Evolutionary conservation across 2,888 invertebrate genomes (phyloP), one percentile per base, ranked within the genome.

Genomic region (Amphimallon solstitiale): DNA sequence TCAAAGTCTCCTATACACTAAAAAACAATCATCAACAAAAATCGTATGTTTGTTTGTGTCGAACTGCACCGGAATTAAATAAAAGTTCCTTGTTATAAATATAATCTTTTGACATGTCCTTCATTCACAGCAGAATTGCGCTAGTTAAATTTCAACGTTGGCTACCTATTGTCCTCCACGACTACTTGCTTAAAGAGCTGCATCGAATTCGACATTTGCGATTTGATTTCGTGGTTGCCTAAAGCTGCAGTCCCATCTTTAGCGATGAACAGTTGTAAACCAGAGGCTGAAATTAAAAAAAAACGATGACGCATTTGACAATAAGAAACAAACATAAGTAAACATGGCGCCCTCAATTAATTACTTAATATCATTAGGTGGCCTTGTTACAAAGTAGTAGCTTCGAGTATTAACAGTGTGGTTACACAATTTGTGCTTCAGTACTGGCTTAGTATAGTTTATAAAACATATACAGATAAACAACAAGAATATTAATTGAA

Each of bases 221-320:
- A 90, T 76, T 93, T 92, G 70, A 90, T 89, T 81, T 92, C 93
- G 76, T 93, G 92, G 75, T 90, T 90, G 72, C 94, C 94, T 73
- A 95, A 85, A 59, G 94, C 92, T 35, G 95, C 93, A 63, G 93
- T 93, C 68, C 95, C 95, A 84, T 95, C 95, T 82, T 93, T 92
- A 65, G 91, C 90, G 73, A 97, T 94, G 82, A 92, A 95, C 78
- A 97, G 85, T 84, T 95, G 94, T 75, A 97, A 88, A 2, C 96
- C 96, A 52, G 94, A 91, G 75, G 92, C 95, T 95, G 82, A 19
- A 85, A 83, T 65, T 60, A 71, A 63, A 75, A 71, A 72, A 17
- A 34, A n/a, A n/a, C n/a, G n/a, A n/a, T n/a, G n/a, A n/a, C n/a
- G n/a, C n/a, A n/a, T n/a, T n/a, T n/a, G n/a, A n/a, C n/a, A n/a